A percentile compares a stretch with the other conserved stretches of the same genome.
These are phyloP conservation scores for Nephila pilipes DNA, from an alignment of 1,140 invertebrate genomes.

Conservation along the genomic window DNA sequence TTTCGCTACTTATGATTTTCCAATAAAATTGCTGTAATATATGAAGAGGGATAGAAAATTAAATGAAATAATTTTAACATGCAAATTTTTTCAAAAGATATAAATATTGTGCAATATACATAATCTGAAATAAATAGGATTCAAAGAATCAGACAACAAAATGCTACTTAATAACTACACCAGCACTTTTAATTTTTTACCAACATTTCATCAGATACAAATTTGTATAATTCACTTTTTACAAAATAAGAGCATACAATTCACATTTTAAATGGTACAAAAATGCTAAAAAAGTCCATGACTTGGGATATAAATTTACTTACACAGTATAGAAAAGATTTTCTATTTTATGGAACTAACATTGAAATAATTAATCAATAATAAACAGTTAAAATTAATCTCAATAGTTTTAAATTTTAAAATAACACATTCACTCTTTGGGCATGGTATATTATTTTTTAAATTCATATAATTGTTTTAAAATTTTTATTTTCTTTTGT, in stretches of 20 bases:
- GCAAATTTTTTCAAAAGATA: too few relatives aligned
- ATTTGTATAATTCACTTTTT: neutral
- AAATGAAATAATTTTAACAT: too few relatives aligned
- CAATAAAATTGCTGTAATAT: too few relatives aligned
- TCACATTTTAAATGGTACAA: constrained; percentile 19
- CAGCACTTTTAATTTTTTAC: neutral
- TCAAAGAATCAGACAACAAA: neutral
- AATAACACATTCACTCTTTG: neutral
- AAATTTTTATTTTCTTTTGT: neutral
- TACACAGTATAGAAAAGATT: neutral
- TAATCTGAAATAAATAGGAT: neutral
- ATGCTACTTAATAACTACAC: neutral
- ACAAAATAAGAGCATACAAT: neutral
- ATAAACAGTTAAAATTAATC: neutral
- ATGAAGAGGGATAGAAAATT: too few relatives aligned
- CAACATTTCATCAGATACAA: neutral
- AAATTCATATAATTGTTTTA: neutral
- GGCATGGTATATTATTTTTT: neutral
- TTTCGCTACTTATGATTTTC: too few relatives aligned
- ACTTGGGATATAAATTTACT: neutral
- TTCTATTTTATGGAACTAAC: neutral
- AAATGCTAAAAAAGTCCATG: neutral
- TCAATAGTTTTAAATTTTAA: neutral
- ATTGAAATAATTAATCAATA: neutral
- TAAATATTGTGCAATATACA: neutral